Percentiles rank a stretch among this genome's conserved stretches.
Evolutionary conservation across 2,888 invertebrate species (phyloP).

Genomic region (Cephus runcator): DNA sequence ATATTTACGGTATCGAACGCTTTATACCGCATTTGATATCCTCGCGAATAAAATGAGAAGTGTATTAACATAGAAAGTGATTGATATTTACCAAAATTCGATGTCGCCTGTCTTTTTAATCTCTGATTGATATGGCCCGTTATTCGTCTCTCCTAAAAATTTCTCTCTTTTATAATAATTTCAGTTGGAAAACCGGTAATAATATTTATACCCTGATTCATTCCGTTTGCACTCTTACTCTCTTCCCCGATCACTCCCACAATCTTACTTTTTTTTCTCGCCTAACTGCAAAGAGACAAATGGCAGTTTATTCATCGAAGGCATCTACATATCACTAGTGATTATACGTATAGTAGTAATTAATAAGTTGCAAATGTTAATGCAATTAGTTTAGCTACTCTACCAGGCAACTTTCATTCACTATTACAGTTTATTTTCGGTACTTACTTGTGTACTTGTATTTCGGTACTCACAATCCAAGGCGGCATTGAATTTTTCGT

Average conservation of each 20-base stretch:
- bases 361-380: not conserved
- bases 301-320: conserved; percentile 16
- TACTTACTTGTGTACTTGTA: conserved; percentile 38
- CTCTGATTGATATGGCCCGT: too few species aligned
- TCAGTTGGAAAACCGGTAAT: too few species aligned
- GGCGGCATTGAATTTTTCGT: not conserved
- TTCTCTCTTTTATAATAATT: not conserved
- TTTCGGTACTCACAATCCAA: not conserved
- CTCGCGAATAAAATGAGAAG: conserved; percentile 32
- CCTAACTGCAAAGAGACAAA: conserved; percentile 29
- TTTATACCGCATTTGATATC: conserved; percentile 30
- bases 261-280: conserved; percentile 12
- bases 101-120: conserved; percentile 4
- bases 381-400: conserved; percentile 43
- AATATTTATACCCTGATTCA: not conserved
- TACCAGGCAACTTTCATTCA: conserved; percentile 54
- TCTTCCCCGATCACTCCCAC: conserved; percentile 1
- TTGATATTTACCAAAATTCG: too few species aligned
- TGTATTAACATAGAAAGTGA: conserved; percentile 28
- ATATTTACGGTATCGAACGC: conserved; percentile 15
- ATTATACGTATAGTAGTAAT: not conserved
- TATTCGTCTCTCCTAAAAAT: not conserved
- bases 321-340: not conserved
- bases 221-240: conserved; percentile 16
- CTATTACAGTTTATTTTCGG: conserved; percentile 47